phyloP scores from a whole-genome alignment of 2,888 invertebrate genomes.

The Ophion obscuratus region DNA sequence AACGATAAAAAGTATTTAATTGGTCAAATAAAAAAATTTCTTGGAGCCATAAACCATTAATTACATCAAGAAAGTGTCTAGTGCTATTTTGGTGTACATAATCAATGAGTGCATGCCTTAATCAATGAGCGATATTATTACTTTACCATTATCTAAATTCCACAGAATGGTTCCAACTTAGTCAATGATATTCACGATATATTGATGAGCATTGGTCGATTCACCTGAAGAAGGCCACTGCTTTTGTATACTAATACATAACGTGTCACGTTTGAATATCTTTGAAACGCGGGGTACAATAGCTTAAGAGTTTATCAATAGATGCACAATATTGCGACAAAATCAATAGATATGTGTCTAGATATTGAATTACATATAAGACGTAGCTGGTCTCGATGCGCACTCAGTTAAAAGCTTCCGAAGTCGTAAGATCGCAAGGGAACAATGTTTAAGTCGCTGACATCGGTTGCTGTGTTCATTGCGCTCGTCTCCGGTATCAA shows the following conservation, averaged over 20 bases:
- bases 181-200: not conserved
- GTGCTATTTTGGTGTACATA: not conserved
- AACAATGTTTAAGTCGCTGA: constrained; percentile 1
- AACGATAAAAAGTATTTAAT: not conserved
- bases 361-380: constrained; percentile 16
- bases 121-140: not conserved
- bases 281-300: not conserved
- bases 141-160: not conserved
- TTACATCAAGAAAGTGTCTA: too few relatives aligned
- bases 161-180: not conserved
- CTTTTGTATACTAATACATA: not conserved
- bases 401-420: constrained; percentile 6
- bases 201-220: not conserved
- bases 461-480: not conserved
- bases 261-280: constrained; percentile 1
- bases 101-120: not conserved
- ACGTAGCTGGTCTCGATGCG: not conserved
- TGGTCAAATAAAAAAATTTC: not conserved
- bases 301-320: constrained; percentile 8
- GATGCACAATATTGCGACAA: not conserved
- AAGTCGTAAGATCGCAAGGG: not conserved
- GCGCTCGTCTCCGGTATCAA: constrained; percentile 1
- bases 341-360: not conserved
- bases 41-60: too few relatives aligned
- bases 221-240: not conserved